These are phyloP conservation scores for Salvelinus namaycush DNA, from an alignment of 2,113 vertebrate genomes.

Conservation along the genomic window DNA sequence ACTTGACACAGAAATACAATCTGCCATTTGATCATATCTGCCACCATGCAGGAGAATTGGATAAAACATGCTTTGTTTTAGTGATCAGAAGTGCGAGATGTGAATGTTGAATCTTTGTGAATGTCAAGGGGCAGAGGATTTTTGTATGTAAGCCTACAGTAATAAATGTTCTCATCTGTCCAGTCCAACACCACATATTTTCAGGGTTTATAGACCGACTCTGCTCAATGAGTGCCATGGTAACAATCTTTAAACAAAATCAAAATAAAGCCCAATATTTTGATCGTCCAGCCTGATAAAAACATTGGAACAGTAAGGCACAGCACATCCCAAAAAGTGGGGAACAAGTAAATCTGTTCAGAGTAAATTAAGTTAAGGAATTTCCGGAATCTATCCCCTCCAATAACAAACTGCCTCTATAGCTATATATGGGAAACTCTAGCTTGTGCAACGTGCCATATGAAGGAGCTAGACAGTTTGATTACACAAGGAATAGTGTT, in stretches of 20 bases:
- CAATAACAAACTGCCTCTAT: constrained; percentile 8
- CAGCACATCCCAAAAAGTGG: not conserved
- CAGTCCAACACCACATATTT: not conserved
- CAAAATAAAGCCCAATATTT: not conserved
- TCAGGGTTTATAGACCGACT: not conserved
- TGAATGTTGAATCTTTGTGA: not conserved
- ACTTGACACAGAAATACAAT: too few relatives aligned
- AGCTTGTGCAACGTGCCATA: constrained; percentile 5
- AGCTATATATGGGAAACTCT: constrained; percentile 42
- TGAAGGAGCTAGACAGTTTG: constrained; percentile 19
- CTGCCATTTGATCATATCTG: too few relatives aligned
- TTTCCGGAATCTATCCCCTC: constrained; percentile 28
- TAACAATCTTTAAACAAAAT: not conserved
- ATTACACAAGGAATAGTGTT: constrained; percentile 18
- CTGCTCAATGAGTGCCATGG: not conserved
- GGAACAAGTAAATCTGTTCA: not conserved
- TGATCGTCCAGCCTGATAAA: not conserved
- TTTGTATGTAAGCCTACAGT: not conserved
- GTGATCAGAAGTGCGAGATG: not conserved
- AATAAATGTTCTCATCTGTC: not conserved
- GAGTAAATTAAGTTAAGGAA: constrained; percentile 29
- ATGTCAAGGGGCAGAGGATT: not conserved
- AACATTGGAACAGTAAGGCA: not conserved
- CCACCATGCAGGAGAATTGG: too few relatives aligned
- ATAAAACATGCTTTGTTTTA: not conserved